A percentile compares a stretch with the other conserved stretches of the same genome.
phyloP scores from a whole-genome alignment of 2,797 vertebrate genomes.

The Micropoecilia bifurca region DNA sequence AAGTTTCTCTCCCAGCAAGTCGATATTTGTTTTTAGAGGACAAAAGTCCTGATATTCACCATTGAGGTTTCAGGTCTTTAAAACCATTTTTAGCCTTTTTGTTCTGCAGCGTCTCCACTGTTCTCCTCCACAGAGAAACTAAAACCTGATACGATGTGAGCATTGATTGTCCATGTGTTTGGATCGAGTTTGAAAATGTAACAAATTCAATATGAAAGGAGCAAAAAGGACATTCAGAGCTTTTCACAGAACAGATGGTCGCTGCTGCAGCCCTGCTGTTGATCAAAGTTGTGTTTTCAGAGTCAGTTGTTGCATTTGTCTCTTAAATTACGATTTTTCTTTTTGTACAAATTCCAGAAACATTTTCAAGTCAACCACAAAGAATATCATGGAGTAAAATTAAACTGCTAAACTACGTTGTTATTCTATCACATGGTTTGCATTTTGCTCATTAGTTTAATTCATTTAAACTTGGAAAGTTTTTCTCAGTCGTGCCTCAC shows the following conservation, averaged over 20 bases:
- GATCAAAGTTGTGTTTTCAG: neutral
- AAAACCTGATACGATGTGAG: neutral
- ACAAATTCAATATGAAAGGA: neutral
- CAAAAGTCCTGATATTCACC: conserved; percentile 30
- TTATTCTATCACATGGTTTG: neutral
- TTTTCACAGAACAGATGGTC: neutral
- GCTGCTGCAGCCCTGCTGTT: neutral
- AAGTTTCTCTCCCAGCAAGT: conserved; percentile 9
- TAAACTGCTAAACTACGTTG: neutral
- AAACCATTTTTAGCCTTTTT: conserved; percentile 30
- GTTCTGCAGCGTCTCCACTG: neutral
- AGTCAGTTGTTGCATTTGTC: neutral
- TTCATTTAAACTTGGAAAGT: neutral
- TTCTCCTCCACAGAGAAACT: neutral
- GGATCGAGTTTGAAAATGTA: neutral
- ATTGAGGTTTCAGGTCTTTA: conserved; percentile 41
- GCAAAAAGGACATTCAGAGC: neutral
- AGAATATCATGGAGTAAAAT: neutral
- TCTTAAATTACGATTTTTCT: neutral
- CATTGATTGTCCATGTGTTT: neutral
- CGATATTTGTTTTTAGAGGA: neutral
- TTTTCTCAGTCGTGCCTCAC: neutral
- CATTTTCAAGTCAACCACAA: neutral
- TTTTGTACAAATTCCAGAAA: neutral
- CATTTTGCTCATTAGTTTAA: too few relatives aligned